These are phyloP conservation scores for Bolinopsis microptera DNA, from an alignment of 37 sponge, comb jelly and placozoan genomes.

Conservation along the genomic window DNA sequence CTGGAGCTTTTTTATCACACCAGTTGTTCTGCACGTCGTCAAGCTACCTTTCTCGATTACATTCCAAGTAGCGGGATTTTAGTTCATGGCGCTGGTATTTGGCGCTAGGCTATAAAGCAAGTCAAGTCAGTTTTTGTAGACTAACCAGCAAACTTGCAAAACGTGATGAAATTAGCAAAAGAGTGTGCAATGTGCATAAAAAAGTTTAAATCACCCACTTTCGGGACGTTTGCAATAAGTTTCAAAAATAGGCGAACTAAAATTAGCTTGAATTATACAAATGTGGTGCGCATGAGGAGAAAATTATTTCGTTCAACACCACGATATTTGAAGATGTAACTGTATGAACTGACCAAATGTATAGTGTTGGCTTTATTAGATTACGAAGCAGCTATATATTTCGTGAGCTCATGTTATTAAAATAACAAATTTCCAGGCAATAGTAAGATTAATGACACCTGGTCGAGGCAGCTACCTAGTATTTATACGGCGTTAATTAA, in stretches of 20 bases:
- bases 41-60: neutral
- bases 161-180: neutral
- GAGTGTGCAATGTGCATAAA: too few species aligned
- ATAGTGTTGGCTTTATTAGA: neutral
- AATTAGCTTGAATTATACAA: neutral
- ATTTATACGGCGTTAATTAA: neutral
- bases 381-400: neutral
- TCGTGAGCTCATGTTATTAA: neutral
- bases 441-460: neutral
- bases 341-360: neutral
- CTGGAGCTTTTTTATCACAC: neutral
- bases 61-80: neutral
- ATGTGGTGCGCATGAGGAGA: neutral
- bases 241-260: neutral
- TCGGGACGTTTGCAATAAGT: neutral
- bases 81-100: neutral
- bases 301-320: neutral
- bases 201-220: too few species aligned
- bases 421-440: neutral
- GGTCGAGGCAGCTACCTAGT: neutral
- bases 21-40: neutral
- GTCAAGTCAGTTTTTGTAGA: neutral
- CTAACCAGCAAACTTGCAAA: neutral
- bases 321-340: neutral
- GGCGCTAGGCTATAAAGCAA: neutral